Evolutionary conservation across 2,113 vertebrate genomes (phyloP).

Genomic region (Chelonoidis abingdonii): DNA sequence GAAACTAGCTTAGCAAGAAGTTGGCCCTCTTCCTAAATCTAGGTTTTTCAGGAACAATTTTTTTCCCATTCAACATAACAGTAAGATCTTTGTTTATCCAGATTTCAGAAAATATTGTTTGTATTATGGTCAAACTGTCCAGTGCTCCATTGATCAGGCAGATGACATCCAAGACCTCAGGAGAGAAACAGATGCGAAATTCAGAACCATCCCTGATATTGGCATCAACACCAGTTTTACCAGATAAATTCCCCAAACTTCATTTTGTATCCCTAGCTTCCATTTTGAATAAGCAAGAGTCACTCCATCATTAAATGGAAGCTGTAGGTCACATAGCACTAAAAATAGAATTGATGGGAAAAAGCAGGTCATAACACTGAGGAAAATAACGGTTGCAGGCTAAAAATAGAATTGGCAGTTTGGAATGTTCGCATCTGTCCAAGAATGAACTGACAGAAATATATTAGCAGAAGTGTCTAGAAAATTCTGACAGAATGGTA

Average conservation of each 20-base stretch:
- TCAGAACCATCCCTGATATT: not conserved
- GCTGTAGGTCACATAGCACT: not conserved
- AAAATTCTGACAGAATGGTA: not conserved
- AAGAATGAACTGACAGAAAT: not conserved
- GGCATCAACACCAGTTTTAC: not conserved
- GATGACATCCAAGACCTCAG: not conserved
- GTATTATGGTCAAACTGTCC: not conserved
- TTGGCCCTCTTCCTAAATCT: not conserved
- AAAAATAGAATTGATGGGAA: not conserved
- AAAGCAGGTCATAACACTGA: not conserved
- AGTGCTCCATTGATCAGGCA: not conserved
- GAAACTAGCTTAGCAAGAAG: not conserved
- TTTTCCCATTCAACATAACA: not conserved
- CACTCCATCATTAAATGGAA: not conserved
- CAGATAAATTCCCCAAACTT: not conserved
- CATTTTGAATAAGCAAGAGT: not conserved
- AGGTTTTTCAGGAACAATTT: not conserved
- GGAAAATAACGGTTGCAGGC: not conserved
- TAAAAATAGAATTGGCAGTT: not conserved
- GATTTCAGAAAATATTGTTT: not conserved
- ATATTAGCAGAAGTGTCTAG: not conserved
- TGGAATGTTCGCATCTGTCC: not conserved
- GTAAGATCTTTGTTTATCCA: not conserved
- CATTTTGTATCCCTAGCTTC: not conserved
- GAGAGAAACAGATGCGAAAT: not conserved